A percentile compares a stretch with the other conserved stretches of the same genome.
phyloP scores from a whole-genome alignment of 2,113 vertebrate species.

The Pristiophorus japonicus region DNA sequence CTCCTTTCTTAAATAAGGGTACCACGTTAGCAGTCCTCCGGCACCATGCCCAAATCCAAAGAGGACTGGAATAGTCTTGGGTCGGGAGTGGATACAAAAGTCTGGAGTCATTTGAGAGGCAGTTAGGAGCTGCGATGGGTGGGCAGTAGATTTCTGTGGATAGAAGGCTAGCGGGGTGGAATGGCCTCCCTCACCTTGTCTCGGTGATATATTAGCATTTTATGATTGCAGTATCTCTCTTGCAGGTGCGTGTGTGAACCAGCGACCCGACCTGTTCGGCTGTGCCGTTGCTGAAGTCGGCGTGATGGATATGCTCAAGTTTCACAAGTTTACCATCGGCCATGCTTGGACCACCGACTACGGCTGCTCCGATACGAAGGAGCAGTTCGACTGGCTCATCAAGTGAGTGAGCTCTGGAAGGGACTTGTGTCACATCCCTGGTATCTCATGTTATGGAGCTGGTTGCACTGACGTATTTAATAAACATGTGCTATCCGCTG shows the following conservation, averaged over 20 bases:
- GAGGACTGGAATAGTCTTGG: not conserved
- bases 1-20: no score
- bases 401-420: constrained; percentile 42
- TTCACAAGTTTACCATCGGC: constrained; percentile 54
- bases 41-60: no score
- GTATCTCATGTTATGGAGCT: not conserved
- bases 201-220: not conserved
- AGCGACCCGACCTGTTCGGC: constrained; percentile 50
- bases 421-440: not conserved
- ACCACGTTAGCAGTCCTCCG: no score
- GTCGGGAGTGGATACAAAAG: not conserved
- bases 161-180: not conserved
- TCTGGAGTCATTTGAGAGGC: not conserved
- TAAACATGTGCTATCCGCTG: not conserved
- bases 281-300: constrained; percentile 51
- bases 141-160: not conserved
- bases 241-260: constrained; percentile 50
- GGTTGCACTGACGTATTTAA: not conserved
- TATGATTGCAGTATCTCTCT: not conserved
- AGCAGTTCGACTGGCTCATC: constrained; percentile 51
- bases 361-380: constrained; percentile 47
- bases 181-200: not conserved
- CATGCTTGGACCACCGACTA: constrained; percentile 54
- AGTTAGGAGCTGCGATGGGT: not conserved
- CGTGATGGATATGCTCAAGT: constrained; percentile 55